A percentile compares a stretch with the other conserved stretches of the same genome.
phyloP scores from a whole-genome alignment of 2,797 vertebrate genomes.

The Etheostoma perlongum region DNA sequence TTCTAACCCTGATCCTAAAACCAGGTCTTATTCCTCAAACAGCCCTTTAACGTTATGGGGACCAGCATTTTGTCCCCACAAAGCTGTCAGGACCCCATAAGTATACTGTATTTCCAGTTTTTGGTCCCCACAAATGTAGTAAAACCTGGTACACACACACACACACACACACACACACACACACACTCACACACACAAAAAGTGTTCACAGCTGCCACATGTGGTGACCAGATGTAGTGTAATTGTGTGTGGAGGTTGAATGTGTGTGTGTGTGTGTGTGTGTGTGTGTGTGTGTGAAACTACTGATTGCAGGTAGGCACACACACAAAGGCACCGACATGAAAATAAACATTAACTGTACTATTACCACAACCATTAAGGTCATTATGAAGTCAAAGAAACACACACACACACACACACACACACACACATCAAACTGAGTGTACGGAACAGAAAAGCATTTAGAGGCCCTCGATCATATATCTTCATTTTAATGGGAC shows the following conservation, averaged over 20 bases:
- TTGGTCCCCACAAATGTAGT: no score
- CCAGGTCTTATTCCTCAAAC: no score
- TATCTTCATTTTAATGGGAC: slow-evolving; percentile 38
- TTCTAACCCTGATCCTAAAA: no score
- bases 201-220: slow-evolving; percentile 51
- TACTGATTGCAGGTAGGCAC: slow-evolving; percentile 40
- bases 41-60: no score
- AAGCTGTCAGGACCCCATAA: no score
- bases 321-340: slow-evolving; percentile 3
- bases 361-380: slow-evolving; percentile 36
- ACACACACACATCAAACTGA: slow-evolving; percentile 24
- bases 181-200: background rate
- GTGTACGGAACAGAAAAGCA: slow-evolving; percentile 7
- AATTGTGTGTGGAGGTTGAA: slow-evolving; percentile 25
- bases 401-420: slow-evolving; percentile 7
- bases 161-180: background rate
- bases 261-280: slow-evolving; percentile 21
- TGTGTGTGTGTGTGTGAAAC: slow-evolving; percentile 2
- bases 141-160: background rate
- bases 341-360: slow-evolving; percentile 34
- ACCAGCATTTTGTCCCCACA: no score
- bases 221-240: slow-evolving; percentile 60
- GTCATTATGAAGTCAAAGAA: slow-evolving; percentile 29
- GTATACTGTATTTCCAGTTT: no score
- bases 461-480: slow-evolving; percentile 31